These are phyloP conservation scores for Poecile atricapillus DNA, from an alignment of 2,113 vertebrate species.

Conservation along the genomic window DNA sequence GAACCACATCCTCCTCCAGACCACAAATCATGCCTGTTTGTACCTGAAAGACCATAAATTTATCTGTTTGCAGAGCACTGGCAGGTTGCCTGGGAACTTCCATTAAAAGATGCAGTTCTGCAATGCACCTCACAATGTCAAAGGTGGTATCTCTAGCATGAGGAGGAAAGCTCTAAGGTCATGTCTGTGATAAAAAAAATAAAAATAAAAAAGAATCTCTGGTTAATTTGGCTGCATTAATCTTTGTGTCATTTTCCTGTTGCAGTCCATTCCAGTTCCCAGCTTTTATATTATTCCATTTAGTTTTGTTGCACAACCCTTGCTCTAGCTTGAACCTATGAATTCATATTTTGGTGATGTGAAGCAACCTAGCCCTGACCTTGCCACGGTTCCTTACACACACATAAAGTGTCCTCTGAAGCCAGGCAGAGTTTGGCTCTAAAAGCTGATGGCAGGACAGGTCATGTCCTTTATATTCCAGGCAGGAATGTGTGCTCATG, in stretches of 20 bases:
- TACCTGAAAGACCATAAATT: conserved; percentile 60
- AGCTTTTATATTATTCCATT: neutral
- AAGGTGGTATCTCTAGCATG: neutral
- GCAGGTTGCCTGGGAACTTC: conserved; percentile 8
- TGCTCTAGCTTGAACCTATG: neutral
- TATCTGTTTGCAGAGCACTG: conserved; percentile 31
- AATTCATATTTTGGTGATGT: neutral
- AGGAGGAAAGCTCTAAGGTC: neutral
- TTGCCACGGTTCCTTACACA: neutral
- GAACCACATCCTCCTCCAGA: conserved; percentile 4
- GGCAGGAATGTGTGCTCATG: neutral
- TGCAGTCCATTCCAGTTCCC: neutral
- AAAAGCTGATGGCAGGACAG: neutral
- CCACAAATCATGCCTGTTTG: conserved; percentile 32
- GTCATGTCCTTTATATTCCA: neutral
- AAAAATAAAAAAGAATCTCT: neutral
- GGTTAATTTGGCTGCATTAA: neutral
- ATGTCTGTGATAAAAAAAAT: neutral
- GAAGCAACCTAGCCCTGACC: conserved; percentile 23
- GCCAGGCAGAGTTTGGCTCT: neutral
- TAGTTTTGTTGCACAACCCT: conserved; percentile 6
- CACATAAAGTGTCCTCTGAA: neutral
- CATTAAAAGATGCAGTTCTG: neutral
- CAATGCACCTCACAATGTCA: neutral
- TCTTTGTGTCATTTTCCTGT: neutral